Conservation (phyloP, 2,888 invertebrate genomes). For the Pammene aurita region DNA sequence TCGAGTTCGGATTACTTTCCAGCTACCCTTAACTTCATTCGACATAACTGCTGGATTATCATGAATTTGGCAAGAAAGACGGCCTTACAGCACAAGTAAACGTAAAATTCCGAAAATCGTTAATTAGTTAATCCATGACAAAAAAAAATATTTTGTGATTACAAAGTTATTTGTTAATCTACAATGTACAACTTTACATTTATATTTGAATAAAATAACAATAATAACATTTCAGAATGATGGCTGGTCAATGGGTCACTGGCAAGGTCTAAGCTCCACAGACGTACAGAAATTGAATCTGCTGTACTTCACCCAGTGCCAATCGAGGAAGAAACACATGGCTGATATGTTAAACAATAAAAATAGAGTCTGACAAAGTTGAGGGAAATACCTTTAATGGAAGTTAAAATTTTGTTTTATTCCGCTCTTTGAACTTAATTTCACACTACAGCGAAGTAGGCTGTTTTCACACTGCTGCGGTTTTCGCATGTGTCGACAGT, state of each 20-base stretch:
- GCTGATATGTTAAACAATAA: constrained; percentile 25
- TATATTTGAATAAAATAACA: not conserved
- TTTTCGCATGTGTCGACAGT: too few relatives aligned
- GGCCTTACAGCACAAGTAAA: too few relatives aligned
- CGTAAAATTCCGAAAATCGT: too few relatives aligned
- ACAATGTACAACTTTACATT: too few relatives aligned
- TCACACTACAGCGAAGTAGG: not conserved
- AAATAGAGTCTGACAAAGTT: constrained; percentile 6
- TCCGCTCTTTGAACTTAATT: not conserved
- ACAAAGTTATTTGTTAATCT: too few relatives aligned
- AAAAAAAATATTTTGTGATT: too few relatives aligned
- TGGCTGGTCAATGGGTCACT: constrained; percentile 78
- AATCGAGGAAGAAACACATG: constrained; percentile 45
- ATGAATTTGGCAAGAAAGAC: too few relatives aligned
- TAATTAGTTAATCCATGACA: too few relatives aligned
- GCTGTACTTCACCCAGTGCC: constrained; percentile 63
- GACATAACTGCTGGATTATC: too few relatives aligned
- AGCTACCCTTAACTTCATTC: too few relatives aligned
- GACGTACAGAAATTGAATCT: constrained; percentile 72
- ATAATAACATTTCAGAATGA: constrained; percentile 72
- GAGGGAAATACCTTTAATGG: not conserved
- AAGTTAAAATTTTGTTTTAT: constrained; percentile 1
- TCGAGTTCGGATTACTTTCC: too few relatives aligned
- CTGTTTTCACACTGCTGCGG: too few relatives aligned
- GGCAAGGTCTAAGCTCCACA: constrained; percentile 73